phyloP scores from a whole-genome alignment of 2,888 invertebrate species.

The Eilema depressum region DNA sequence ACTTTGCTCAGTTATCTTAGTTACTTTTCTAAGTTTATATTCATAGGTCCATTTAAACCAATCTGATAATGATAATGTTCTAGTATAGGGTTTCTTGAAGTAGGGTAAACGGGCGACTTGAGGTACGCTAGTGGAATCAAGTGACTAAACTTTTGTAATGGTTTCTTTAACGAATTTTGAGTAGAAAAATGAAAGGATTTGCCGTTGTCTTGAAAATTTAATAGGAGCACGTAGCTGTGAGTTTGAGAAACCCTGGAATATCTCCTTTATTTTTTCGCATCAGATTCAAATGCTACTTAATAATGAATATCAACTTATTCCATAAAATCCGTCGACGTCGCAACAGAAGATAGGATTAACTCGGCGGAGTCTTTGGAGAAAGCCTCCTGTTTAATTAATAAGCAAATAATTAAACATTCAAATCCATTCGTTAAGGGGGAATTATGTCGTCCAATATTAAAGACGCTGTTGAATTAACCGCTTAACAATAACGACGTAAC shows the following conservation, averaged over 20 bases:
- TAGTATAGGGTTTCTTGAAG: neutral
- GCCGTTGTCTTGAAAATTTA: neutral
- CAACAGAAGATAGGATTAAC: conserved; percentile 41
- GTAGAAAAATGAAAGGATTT: neutral
- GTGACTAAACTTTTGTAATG: neutral
- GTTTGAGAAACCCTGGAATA: neutral
- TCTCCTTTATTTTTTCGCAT: neutral
- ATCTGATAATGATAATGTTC: neutral
- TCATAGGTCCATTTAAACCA: neutral
- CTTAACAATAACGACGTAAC: conserved; percentile 27
- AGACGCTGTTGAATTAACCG: conserved; percentile 35
- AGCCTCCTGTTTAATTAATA: conserved; percentile 52
- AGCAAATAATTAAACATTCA: conserved; percentile 56
- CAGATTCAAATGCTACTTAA: conserved; percentile 30
- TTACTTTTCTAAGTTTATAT: neutral
- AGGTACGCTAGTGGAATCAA: neutral
- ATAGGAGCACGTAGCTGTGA: neutral
- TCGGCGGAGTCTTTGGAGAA: conserved; percentile 38
- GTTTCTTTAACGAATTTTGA: neutral
- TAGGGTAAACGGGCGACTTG: neutral
- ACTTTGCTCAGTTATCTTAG: neutral
- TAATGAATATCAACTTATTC: conserved; percentile 36
- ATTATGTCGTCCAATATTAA: conserved; percentile 49
- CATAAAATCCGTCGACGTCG: conserved; percentile 20
- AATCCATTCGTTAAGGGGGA: conserved; percentile 43